Evolutionary conservation across 92 coral and sea anemone species (phyloP), one percentile per base, ranked within the genome.

Genomic region (Heteractis magnifica): DNA sequence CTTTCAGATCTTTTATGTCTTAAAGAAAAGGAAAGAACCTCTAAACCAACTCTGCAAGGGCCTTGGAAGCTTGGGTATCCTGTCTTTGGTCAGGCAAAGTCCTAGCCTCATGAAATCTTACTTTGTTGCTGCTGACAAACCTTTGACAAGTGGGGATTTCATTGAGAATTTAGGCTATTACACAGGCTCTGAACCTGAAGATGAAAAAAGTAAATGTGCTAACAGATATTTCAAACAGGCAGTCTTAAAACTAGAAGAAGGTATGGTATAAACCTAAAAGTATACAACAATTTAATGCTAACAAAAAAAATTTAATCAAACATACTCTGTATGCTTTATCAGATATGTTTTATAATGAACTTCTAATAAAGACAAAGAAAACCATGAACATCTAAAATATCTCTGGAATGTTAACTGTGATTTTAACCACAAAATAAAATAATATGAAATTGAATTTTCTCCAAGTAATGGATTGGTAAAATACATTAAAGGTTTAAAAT

Each of bases 41-140:
- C 51, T 83, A n/a, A 88, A 83, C 49, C 88, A 88, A 50, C 71
- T 88, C 49, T 78, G 87, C 76, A 88, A 83, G 77, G 88, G 88
- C 49, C 81, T 87, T 53, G 59, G 13, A 53, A 53, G 59, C 59
- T 53, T 53, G 48, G 88, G 79, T 26, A 56, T 85, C 23, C 76
- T 78, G 23, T 49, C 71, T 20, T 71, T 86, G 14, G 73, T 81
- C 48, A 81, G 77, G 73, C 49, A 65, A 55, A 56, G 74, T 52
- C 81, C 89, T 74, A 72, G 79, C 44, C 55, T 86, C 50, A 72
- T 74, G 89, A 81, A 65, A 77, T 41, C 71, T 52, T 86, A 81
- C 59, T 86, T 86, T 56, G 49, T 81, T 16, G 75, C 55, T 41
- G 59, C 56, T 58, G 78, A 85, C 56, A 56, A 56, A 68, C 77